Evolutionary conservation across 1,140 invertebrate genomes (phyloP).

Genomic region (Agraylea sexmaculata): DNA sequence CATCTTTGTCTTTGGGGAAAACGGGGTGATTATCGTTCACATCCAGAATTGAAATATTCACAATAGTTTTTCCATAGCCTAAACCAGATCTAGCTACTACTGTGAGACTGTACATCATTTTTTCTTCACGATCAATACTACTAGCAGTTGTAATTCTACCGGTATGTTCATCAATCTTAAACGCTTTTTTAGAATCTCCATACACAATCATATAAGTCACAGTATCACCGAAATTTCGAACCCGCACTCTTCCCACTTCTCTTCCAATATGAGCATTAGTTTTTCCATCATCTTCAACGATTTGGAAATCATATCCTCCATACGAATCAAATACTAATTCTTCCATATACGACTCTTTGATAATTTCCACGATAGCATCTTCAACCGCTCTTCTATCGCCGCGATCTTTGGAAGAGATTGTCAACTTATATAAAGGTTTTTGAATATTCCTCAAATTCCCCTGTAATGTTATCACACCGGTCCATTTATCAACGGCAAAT

Average conservation of each 20-base stretch:
- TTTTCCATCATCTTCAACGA: conserved; percentile 66
- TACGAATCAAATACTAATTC: conserved; percentile 59
- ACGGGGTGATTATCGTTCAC: conserved; percentile 84
- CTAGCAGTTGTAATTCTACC: conserved; percentile 70
- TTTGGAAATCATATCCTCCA: conserved; percentile 66
- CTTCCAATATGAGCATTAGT: conserved; percentile 43
- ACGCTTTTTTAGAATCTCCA: conserved; percentile 68
- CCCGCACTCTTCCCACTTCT: conserved; percentile 64
- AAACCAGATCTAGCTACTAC: conserved; percentile 58
- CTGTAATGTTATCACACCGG: conserved; percentile 58
- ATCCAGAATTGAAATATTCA: conserved; percentile 77
- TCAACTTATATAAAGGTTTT: conserved; percentile 58
- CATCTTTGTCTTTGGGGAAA: conserved; percentile 65
- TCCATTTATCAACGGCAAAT: conserved; percentile 65
- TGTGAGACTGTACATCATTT: conserved; percentile 61
- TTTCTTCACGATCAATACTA: conserved; percentile 74
- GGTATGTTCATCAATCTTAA: conserved; percentile 64
- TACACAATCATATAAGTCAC: conserved; percentile 70
- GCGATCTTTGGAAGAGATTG: conserved; percentile 65
- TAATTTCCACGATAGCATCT: conserved; percentile 71
- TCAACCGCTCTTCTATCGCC: conserved; percentile 56
- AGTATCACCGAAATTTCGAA: conserved; percentile 40
- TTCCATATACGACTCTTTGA: conserved; percentile 57
- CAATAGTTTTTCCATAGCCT: conserved; percentile 56
- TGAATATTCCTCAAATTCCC: conserved; percentile 47